Evolutionary conservation across 2,797 vertebrate genomes (phyloP), one percentile per base, ranked within the genome.

Genomic region (Sebastes nivosus): DNA sequence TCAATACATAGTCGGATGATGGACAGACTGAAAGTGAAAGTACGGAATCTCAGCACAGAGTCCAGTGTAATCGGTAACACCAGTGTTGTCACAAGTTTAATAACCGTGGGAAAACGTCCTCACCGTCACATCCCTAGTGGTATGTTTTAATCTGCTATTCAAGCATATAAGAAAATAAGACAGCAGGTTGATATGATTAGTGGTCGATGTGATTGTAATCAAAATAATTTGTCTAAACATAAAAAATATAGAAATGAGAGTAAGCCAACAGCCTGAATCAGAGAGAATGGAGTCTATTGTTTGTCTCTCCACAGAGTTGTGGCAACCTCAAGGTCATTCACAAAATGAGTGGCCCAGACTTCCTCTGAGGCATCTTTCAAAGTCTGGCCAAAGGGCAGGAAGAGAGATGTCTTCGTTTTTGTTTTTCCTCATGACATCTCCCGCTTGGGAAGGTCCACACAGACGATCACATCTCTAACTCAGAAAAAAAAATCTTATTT

Each of bases 341-440:
- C 42, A 76, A 81, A 85, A 83, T 81, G 70, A 83, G 66, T 68
- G 54, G 67, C 58, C 64, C 81, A 84, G 65, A 81, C 72, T 75
- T 87, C 82, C 86, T 85, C 82, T 70, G 70, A 87, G 87, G 74
- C 84, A 87, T 87, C 84, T 82, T 77, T 89, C 80, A 88, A 85
- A 86, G 80, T 82, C 82, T 63, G 65, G 58, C 80, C 83, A 87
- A 80, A 86, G 78, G 85, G 83, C 84, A 88, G 63, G 29, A 69
- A 20, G 75, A 83, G 64, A 82, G 69, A 88, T 70, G 76, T 85
- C 80, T 74, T 86, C 14, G 34, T 36, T 66, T 82, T 80, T 80
- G 70, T 80, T 80, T 72, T 80, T 80, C 70, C 54, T 80, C 55
- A 58, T 86, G 79, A 80, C 79, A 77, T 67, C 68, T 66, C 67